Base-by-base conservation (phyloP, 2,888 invertebrate species). In the Parnassius glacialis region DNA sequence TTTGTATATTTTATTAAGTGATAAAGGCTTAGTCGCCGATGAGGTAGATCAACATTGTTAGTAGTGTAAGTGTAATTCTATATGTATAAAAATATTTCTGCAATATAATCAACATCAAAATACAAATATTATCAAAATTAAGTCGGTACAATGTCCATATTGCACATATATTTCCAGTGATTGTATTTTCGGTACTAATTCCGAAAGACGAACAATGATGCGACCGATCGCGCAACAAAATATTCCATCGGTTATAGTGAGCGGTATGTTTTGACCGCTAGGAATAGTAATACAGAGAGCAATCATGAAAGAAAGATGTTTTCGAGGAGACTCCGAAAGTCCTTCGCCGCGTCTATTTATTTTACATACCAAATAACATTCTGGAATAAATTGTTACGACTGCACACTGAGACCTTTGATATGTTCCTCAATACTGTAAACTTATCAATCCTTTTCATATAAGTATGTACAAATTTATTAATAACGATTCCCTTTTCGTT, bases 61-160 rank as follows among this genome's bases (percentile, higher is more conserved):
- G 73, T 84, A 80, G 73, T 84, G 85, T 84, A 72, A 80, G 73
- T 84, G 85, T 84, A 72, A 83, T 78, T 82, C 80, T 84, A 84
- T 84, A 77, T 86, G 84, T 91, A 90, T 91, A 91, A 91, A 91
- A 91, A 91, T 91, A 91, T 84, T 90, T 90, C 81, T 88, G 90
- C 81, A 85, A 87, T 90, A 90, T 88, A 89, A 85, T 87, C 78
- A 90, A 91, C 90, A 88, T 86, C 87, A 74, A 90, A 89, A 89
- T 90, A 90, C 86, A 87, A 90, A 87, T 84, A 87, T 84, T 87
- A 90, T 88, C 85, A 88, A 88, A 88, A 88, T 84, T 84, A 85
- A 81, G 75, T 86, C 78, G 79, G 81, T 82, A 79, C 74, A 79
- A 83, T 85, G 85, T 84, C 83, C 73, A 84, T 86, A 89, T 86